Evolutionary conservation across 2,797 vertebrate genomes (phyloP).

Genomic region (Alcedo atthis): DNA sequence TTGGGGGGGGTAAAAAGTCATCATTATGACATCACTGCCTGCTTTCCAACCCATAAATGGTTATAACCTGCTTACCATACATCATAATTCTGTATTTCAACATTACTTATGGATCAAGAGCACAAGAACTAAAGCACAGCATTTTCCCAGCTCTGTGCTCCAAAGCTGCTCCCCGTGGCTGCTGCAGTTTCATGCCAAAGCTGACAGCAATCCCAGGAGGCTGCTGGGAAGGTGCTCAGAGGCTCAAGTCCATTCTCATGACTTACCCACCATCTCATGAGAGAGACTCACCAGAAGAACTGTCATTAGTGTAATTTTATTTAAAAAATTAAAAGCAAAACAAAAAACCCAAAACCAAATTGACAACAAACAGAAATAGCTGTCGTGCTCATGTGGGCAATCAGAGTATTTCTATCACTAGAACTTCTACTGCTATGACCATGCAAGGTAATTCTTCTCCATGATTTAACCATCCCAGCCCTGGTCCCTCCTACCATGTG

Average conservation of each 20-base stretch:
- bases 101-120: neutral
- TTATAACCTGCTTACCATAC: neutral
- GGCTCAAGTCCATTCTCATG: neutral
- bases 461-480: neutral
- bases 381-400: neutral
- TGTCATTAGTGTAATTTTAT: neutral
- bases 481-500: rapidly evolving
- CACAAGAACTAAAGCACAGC: neutral
- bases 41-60: neutral
- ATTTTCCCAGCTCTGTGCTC: neutral
- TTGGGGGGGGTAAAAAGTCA: rapidly evolving
- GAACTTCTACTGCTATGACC: neutral
- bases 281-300: neutral
- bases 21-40: neutral
- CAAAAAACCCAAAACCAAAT: no score
- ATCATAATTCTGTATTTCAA: neutral
- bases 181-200: neutral
- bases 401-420: neutral
- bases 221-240: neutral
- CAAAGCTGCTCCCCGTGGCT: rapidly evolving
- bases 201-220: rapidly evolving
- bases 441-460: neutral
- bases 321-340: neutral
- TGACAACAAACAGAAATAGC: neutral
- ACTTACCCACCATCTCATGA: neutral